Base-by-base conservation (phyloP, 2,888 invertebrate species). In the Sarcophaga subvicina region DNA sequence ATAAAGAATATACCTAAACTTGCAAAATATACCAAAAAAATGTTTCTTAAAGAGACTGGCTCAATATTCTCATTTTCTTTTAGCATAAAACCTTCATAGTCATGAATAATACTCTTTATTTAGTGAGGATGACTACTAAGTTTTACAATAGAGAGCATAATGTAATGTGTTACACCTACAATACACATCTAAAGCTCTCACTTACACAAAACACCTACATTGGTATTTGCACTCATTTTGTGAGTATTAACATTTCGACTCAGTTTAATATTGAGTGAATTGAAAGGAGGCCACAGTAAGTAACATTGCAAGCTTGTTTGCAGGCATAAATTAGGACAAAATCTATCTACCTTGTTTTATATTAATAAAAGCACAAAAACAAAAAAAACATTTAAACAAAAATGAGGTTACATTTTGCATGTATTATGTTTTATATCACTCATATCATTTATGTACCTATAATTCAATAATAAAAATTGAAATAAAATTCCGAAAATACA, bases 271-370 rank as follows among this genome's bases (percentile, higher is more conserved):
- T 54, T 54, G 14, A 14, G 12, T 14, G 17, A 25, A 69, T 69
- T 17, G 54, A 60, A 71, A 76, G 73, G 63, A 72, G 77, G 77
- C 45, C 73, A 85, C 45, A 72, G 77, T 69, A 73, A 80, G 25
- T 62, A 84, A 85, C 64, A 77, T 71, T 81, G 81, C 73, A 69
- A 78, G 63, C 45, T 80, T 64, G 54, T 79, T 60, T 45, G 69
- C 66, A 72, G 76, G 67, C 49, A 67, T 73, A 81, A 78, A 81
- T 81, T 73, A 81, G 85, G 78, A 81, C 81, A 77, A 37, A 81
- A 54, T 73, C 73, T 85, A 75, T 69, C 69, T 70, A 67, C n/a
- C 54, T 54, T 20, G 47, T 69, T 85, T 72, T 12, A 64, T 11
- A 63, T 64, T 54, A 67, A 66, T 17, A 75, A 82, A 47, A 77